Conservation (phyloP, 2,113 vertebrate species). For the Micronycteris hirsuta region DNA sequence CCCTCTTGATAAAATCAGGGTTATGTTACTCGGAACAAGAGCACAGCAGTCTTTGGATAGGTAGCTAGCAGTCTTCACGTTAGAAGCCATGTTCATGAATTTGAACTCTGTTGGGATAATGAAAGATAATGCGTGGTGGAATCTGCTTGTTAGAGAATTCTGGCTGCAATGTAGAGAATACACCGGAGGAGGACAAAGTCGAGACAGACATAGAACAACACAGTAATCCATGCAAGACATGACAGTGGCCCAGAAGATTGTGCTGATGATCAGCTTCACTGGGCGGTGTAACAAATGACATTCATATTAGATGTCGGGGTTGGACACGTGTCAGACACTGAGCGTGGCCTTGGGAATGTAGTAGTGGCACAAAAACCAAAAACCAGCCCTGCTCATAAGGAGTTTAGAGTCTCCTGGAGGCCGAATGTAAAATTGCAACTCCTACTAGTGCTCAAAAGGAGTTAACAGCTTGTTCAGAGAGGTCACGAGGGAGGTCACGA, state of each 20-base stretch:
- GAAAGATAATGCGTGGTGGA: background rate
- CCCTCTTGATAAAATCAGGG: background rate
- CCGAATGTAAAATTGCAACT: background rate
- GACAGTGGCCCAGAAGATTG: background rate
- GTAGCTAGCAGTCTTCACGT: background rate
- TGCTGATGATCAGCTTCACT: background rate
- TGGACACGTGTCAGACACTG: background rate
- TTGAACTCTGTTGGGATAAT: constrained; percentile 9
- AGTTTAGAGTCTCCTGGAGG: background rate
- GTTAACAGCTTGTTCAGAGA: background rate
- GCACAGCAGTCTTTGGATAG: background rate
- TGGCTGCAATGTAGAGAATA: background rate
- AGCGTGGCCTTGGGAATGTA: background rate
- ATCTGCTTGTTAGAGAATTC: constrained; percentile 26
- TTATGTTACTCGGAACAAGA: background rate
- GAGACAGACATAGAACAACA: background rate
- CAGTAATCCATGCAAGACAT: background rate
- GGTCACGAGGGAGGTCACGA: background rate
- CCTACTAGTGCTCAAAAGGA: background rate
- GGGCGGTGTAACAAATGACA: background rate
- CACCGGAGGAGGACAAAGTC: background rate
- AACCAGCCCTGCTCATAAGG: background rate
- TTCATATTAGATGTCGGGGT: background rate
- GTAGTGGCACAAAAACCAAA: background rate
- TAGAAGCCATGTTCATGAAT: background rate